Base-by-base conservation (phyloP, 2,113 vertebrate genomes). In the Neofelis nebulosa region DNA sequence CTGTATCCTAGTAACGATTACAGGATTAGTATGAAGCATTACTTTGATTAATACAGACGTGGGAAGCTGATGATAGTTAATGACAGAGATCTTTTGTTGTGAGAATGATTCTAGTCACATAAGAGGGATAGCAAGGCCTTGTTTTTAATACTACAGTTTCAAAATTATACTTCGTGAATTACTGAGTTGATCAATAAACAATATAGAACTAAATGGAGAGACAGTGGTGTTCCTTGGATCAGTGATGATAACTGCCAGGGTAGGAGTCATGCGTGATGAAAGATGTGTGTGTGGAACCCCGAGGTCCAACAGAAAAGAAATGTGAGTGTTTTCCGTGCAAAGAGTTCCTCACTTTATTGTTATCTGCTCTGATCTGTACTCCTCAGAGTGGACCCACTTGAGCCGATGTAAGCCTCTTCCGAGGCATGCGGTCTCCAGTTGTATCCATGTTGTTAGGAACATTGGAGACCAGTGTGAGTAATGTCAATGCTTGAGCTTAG, bases 211-310 rank as follows among this genome's bases (percentile, higher is more conserved):
- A 4, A 38, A 13, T 21, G 27, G 57, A 33, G n/a, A 19, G 29
- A 36, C n/a, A 27, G 14, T 14, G 2, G 52, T 15, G 19, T 57
- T 65, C 36, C 25, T 7, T 7, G 61, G 57, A 36, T 65, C 45
- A 1, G 6, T 55, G 61, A 3, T 52, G 78, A n/a, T 31, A 10
- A 12, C 25, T 66, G 55, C 45, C 1, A 0, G 50, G 0, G 0
- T 66, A 16, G 38, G 69, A 61, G 10, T 68, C 38, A 14, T 4
- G 29, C 41, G 45, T 9, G 10, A 66, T 93, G 31, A 50, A 57
- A 71, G 4, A 5, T n/a, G 12, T 3, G 1, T n/a, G 14, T 41
- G 13, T 38, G 63, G 83, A 48, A n/a, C 4, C 3, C 81, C 71
- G 88, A 69, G 16, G 15, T 57, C 84, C 84, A 23, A 12, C 48